Evolutionary conservation across 2,797 vertebrate species (phyloP).

Genomic region (Calcarius lapponicus): DNA sequence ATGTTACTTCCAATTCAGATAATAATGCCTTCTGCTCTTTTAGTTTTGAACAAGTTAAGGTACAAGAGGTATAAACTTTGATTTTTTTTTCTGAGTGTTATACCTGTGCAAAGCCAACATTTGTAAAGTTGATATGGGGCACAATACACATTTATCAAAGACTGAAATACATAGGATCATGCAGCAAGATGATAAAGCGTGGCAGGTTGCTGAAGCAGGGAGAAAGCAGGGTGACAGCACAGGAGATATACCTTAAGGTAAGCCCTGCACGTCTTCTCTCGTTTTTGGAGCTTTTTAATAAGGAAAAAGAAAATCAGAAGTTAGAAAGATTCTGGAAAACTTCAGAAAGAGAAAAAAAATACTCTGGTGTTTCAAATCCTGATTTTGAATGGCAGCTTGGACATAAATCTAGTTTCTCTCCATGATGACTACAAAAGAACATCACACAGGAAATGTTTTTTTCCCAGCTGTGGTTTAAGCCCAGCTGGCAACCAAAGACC

Average conservation of each 20-base stretch:
- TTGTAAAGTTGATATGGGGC: constrained; percentile 75
- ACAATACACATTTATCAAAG: constrained; percentile 87
- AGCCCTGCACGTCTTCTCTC: constrained; percentile 99
- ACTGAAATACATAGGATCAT: constrained; percentile 83
- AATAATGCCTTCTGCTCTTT: constrained; percentile 47
- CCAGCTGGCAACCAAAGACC: neutral
- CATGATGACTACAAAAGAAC: neutral
- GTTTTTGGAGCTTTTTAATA: constrained; percentile 99
- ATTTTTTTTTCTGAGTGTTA: constrained; percentile 49
- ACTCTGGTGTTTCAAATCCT: constrained; percentile 15
- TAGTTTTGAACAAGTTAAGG: constrained; percentile 52
- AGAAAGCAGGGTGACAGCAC: constrained; percentile 82
- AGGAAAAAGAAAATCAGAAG: constrained; percentile 81
- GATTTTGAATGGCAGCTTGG: neutral
- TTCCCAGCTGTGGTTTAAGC: neutral
- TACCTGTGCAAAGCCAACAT: constrained; percentile 76
- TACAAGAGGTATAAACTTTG: constrained; percentile 47
- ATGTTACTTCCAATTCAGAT: constrained; percentile 69
- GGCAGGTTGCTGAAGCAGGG: constrained; percentile 81
- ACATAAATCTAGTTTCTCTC: neutral
- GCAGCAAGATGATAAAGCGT: constrained; percentile 85
- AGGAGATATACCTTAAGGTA: constrained; percentile 99
- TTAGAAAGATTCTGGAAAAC: constrained; percentile 76
- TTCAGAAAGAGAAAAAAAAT: constrained; percentile 67
- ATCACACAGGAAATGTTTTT: neutral